Conservation (phyloP, 2,888 invertebrate genomes). For the Nephrotoma flavescens region DNA sequence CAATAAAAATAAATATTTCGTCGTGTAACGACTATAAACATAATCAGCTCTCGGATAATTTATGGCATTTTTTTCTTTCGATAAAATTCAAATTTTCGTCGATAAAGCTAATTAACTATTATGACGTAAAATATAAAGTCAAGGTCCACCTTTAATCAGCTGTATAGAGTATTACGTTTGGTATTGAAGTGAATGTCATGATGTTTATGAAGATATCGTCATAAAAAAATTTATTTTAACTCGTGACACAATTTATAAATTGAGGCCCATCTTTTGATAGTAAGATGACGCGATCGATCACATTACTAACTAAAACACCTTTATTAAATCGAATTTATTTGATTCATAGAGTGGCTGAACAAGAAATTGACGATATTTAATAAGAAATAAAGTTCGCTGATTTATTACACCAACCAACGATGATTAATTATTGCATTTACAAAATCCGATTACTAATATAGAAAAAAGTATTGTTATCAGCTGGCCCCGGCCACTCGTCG, state of each 20-base stretch:
- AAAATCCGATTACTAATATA: not conserved
- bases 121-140: not conserved
- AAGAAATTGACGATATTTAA: not conserved
- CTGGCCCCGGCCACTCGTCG: not conserved
- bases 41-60: too few relatives aligned
- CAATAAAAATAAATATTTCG: too few relatives aligned
- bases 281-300: not conserved
- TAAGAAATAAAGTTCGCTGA: not conserved
- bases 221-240: not conserved
- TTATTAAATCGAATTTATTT: not conserved
- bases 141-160: not conserved
- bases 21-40: too few relatives aligned
- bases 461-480: not conserved
- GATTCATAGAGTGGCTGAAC: not conserved
- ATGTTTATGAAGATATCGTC: too few relatives aligned
- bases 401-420: not conserved
- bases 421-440: not conserved
- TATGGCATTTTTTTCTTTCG: too few relatives aligned
- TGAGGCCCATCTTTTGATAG: not conserved
- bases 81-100: too few relatives aligned
- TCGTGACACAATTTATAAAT: not conserved
- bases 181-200: not conserved
- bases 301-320: not conserved
- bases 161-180: not conserved
- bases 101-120: not conserved